Evolutionary conservation across 2,888 invertebrate species (phyloP).

Genomic region (Neoitamus cyanurus): DNA sequence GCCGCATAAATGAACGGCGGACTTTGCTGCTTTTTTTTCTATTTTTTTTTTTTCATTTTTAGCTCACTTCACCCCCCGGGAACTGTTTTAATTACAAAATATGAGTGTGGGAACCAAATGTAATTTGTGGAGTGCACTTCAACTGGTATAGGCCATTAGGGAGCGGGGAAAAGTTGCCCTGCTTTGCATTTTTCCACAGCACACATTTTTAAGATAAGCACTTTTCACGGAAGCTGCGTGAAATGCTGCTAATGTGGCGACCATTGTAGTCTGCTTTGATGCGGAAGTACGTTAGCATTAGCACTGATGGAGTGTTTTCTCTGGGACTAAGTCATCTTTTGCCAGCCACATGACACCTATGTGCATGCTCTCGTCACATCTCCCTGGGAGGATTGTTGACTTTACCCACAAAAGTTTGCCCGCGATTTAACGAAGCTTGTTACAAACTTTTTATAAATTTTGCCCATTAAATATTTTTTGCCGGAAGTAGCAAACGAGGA

Average conservation of each 20-base stretch:
- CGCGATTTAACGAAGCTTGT: not conserved
- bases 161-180: not conserved
- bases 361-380: not conserved
- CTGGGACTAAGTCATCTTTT: not conserved
- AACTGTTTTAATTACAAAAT: slow-evolving; percentile 21
- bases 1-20: not conserved
- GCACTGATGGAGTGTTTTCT: not conserved
- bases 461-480: slow-evolving; percentile 1
- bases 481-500: not conserved
- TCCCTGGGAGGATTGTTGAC: not conserved
- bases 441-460: not conserved
- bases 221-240: not conserved
- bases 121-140: slow-evolving; percentile 30
- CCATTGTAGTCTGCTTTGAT: not conserved
- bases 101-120: not conserved
- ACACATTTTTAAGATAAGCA: not conserved
- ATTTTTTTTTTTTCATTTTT: not conserved
- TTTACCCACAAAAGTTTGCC: not conserved
- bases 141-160: slow-evolving; percentile 20
- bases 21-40: not conserved
- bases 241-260: not conserved
- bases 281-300: slow-evolving; percentile 1
- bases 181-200: not conserved
- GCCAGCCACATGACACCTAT: not conserved
- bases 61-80: not conserved